Evolutionary conservation across 2,888 invertebrate genomes (phyloP), one percentile per base, ranked within the genome.

Genomic region (Uropetala carovei): DNA sequence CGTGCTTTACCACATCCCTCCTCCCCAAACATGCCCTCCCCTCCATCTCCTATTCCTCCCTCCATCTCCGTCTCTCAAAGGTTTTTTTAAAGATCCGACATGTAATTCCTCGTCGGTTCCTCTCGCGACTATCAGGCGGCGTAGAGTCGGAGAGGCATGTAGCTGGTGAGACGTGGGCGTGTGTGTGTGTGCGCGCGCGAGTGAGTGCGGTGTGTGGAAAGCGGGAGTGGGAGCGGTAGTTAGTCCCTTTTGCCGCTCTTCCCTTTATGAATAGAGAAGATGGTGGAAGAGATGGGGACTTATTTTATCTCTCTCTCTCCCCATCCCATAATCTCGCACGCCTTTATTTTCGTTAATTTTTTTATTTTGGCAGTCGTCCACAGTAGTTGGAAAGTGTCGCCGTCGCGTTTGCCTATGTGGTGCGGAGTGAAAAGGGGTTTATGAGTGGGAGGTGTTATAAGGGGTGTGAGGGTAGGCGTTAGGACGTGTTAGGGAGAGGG

Each of bases 181-280:
- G 18, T 9, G 27, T 30, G 81, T 82, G 57, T 10, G 56, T 84
- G 56, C 57, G n/a, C 43, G 81, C 10, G n/a, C n/a, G 81, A 43
- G n/a, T 14, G 57, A 18, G 56, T 84, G 56, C 57, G n/a, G 56
- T 5, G 68, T 68, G n/a, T 22, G 59, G 85, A 43, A 43, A 43
- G 43, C 43, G 81, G 81, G 81, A 10, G 18, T 27, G 59, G 85
- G 59, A 18, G 11, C 64, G 30, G 60, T 60, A 64, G 83, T 83
- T 43, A n/a, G 89, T 86, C 86, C 59, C 59, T 60, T 86, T 86
- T 30, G 86, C 60, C 22, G 59, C 86, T 60, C 60, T 86, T 86
- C 60, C 89, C 89, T 89, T 89, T 89, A 89, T 89, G 89, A 89
- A 89, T 89, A 89, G 89, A 64, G 68, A 89, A 89, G 89, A 89